phyloP scores from a whole-genome alignment of 2,888 invertebrate species.

The Stenodema calcarata region DNA sequence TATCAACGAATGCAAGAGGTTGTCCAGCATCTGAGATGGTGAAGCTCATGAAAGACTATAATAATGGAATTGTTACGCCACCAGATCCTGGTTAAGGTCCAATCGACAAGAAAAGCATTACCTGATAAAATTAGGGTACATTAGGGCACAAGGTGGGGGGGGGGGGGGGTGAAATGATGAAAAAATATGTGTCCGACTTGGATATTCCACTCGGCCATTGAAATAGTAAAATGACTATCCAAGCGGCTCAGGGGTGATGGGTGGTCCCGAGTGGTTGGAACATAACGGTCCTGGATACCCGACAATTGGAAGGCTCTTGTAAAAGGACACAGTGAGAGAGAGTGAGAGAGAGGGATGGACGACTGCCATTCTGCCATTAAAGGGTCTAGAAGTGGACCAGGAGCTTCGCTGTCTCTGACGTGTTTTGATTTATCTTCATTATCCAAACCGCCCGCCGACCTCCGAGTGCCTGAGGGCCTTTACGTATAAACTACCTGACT shows the following conservation, averaged over 20 bases:
- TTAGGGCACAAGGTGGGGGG: no score
- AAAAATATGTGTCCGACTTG: not conserved
- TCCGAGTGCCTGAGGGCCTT: not conserved
- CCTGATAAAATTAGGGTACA: no score
- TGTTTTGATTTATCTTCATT: slow-evolving; percentile 45
- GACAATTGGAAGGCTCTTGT: slow-evolving; percentile 35
- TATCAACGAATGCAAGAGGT: no score
- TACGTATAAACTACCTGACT: slow-evolving; percentile 2
- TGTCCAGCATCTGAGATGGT: no score
- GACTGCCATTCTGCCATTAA: not conserved
- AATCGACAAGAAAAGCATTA: no score
- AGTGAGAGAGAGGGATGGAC: not conserved
- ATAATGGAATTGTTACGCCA: no score
- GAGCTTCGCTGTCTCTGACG: slow-evolving; percentile 7
- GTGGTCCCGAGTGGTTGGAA: not conserved
- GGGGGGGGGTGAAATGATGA: no score
- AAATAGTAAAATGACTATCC: slow-evolving; percentile 19
- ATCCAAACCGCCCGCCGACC: slow-evolving; percentile 13
- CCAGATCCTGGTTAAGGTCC: no score
- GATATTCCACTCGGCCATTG: not conserved
- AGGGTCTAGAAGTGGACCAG: slow-evolving; percentile 12
- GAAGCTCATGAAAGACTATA: no score
- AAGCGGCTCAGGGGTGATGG: not conserved
- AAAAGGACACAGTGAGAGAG: slow-evolving; percentile 1
- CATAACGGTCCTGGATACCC: slow-evolving; percentile 16